Evolutionary conservation across 2,113 vertebrate species (phyloP).

Genomic region (Psephotus haematonotus): DNA sequence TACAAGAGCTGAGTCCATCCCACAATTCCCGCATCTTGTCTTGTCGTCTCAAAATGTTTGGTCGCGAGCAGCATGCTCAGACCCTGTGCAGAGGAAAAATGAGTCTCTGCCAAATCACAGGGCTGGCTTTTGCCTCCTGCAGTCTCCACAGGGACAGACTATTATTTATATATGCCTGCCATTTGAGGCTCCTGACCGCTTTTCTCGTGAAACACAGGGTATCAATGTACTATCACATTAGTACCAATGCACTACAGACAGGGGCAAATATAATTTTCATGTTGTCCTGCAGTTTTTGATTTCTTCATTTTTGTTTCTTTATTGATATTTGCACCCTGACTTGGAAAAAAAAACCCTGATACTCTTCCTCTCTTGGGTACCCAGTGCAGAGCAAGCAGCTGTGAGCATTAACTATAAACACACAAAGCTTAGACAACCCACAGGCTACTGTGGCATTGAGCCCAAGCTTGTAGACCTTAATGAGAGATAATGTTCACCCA

Average conservation of each 20-base stretch:
- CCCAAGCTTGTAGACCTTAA: slow-evolving; percentile 4
- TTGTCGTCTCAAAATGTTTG: not conserved
- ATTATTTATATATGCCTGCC: not conserved
- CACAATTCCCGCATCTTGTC: not conserved
- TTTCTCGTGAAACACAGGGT: not conserved
- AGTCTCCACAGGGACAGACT: not conserved
- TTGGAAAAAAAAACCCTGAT: not conserved
- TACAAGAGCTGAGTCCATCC: not conserved
- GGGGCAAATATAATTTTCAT: not conserved
- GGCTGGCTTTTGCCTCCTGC: not conserved
- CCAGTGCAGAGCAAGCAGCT: not conserved
- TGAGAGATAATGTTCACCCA: not conserved
- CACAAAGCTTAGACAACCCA: not conserved
- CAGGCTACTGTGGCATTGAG: not conserved
- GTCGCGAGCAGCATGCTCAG: not conserved
- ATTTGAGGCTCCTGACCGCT: not conserved
- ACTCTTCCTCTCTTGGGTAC: not conserved
- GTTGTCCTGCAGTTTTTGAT: not conserved
- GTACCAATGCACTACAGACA: not conserved
- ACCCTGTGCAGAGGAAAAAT: not conserved
- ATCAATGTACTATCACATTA: not conserved
- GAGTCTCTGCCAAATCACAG: not conserved
- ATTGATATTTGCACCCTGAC: not conserved
- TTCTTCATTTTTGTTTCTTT: not conserved
- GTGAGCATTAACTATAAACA: not conserved